Percentiles rank a stretch among this genome's conserved stretches.
Evolutionary conservation across 2,113 vertebrate genomes (phyloP).

Genomic region (Polypterus bichir): DNA sequence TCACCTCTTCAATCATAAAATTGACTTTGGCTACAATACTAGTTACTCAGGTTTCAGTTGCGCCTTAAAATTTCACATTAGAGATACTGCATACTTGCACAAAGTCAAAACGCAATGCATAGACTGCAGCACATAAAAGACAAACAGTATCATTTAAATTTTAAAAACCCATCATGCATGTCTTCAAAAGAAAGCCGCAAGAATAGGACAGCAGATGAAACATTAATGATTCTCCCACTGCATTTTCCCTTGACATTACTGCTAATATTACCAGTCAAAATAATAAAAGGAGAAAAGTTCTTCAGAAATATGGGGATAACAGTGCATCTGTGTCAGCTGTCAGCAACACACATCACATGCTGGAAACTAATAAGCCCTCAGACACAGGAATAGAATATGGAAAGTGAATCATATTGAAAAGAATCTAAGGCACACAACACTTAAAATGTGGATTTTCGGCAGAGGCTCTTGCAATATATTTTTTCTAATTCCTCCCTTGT

Average conservation of each 20-base stretch:
- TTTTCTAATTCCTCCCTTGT: constrained; percentile 58
- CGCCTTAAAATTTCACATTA: too few species aligned
- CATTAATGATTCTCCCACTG: neutral
- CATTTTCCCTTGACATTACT: neutral
- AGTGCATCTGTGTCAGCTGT: neutral
- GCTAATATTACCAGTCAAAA: neutral
- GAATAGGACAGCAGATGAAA: neutral
- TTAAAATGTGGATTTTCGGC: neutral
- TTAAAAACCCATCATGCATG: neutral
- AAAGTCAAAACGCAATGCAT: too few species aligned
- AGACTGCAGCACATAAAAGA: too few species aligned
- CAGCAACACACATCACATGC: neutral
- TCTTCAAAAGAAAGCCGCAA: neutral
- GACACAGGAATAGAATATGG: neutral
- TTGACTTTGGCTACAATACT: too few species aligned
- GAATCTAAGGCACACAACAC: too few species aligned
- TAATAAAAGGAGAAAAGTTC: neutral
- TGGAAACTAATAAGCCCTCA: neutral
- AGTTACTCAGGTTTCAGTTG: too few species aligned
- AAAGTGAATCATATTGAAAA: too few species aligned
- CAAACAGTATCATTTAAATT: too few species aligned
- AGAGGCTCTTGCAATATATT: constrained; percentile 30
- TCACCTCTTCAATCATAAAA: too few species aligned
- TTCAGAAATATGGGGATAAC: neutral
- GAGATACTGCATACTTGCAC: too few species aligned